Evolutionary conservation across 2,113 vertebrate species (phyloP).

Genomic region (Rhadina sibilatrix): DNA sequence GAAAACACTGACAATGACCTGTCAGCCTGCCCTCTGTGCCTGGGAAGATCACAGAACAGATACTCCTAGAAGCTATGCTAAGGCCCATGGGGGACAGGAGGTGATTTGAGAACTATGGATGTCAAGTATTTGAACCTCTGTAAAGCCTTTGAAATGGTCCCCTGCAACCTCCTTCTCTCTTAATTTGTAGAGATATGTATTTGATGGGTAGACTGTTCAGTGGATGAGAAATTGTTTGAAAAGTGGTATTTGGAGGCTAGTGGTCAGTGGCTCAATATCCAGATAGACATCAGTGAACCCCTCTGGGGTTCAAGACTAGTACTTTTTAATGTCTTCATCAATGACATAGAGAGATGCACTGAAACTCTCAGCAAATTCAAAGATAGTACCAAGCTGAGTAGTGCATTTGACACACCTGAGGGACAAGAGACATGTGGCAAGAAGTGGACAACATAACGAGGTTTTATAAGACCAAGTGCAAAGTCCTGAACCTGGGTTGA

Average conservation of each 20-base stretch:
- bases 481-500: neutral
- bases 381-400: too few relatives aligned
- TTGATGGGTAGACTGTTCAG: neutral
- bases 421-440: neutral
- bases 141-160: neutral
- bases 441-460: fast-evolving
- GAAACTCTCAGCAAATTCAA: neutral
- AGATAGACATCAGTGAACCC: neutral
- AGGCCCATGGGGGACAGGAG: neutral
- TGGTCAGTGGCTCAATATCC: neutral
- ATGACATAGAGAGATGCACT: neutral
- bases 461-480: neutral
- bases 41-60: neutral
- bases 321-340: neutral
- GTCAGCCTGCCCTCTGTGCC: neutral
- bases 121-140: neutral
- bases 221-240: neutral
- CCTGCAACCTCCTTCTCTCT: neutral
- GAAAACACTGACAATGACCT: neutral
- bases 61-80: neutral
- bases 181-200: neutral
- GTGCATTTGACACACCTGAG: neutral
- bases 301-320: neutral
- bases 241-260: fast-evolving
- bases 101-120: neutral